Base-by-base conservation (phyloP, 2,888 invertebrate species). In the Oxystoma pomonae region DNA sequence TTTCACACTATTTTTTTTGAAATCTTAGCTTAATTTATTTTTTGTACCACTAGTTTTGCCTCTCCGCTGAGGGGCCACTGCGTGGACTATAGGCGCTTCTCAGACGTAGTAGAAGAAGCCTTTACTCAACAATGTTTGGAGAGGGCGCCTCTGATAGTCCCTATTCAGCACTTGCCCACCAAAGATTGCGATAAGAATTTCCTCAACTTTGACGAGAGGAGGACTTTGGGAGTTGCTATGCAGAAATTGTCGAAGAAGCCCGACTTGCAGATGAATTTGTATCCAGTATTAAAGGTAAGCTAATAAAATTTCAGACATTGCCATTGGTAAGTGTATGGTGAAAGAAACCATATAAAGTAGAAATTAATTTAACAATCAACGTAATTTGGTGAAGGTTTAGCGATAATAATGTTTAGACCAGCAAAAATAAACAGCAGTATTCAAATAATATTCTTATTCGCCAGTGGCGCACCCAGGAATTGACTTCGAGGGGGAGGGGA, bases 141-240 rank as follows among this genome's bases (percentile, higher is more conserved):
- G 78, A 85, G 88, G 68, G 85, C 89, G 59, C 89, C 91, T 12
- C 82, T 90, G 65, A 78, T 90, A 64, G 79, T 84, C 65, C 92
- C 92, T 0, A 75, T 90, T 16, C 86, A 88, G 69, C 89, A 91
- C 77, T 80, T 90, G 67, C 90, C 91, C 50, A 85, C 86, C 56
- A 77, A 82, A 53, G 89, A 89, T 75, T 83, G 87, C 68, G 83
- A 86, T 16, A 79, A 78, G 66, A 83, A 83, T 69, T 90, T 89
- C 83, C 84, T 91, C 68, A 89, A 89, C 80, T 91, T 87, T 76
- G 89, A 90, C 67, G 90, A 91, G 79, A 82, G 92, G 21, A 82
- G 82, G 63, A 75, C 82, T 35, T 83, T 88, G 51, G 85, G 89
- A 1, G 80, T 83, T 62, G 90, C 89, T 0, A 82, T 92, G 72